Percentiles rank a stretch among this genome's conserved stretches.
phyloP scores from a whole-genome alignment of 2,888 invertebrate species.

The Laspeyria flexula region DNA sequence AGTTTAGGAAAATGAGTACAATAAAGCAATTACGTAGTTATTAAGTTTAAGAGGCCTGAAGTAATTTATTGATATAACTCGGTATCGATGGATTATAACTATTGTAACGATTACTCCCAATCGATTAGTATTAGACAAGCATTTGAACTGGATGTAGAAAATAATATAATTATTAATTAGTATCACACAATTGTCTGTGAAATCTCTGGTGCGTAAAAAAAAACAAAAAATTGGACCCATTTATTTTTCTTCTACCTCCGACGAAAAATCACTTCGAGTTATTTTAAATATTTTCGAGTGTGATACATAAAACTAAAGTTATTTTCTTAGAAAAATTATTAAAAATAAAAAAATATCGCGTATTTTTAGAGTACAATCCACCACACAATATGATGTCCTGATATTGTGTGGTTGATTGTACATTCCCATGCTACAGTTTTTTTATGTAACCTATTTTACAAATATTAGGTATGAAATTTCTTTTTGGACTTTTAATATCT shows the following conservation, averaged over 20 bases:
- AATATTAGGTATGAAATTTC: conserved; percentile 36
- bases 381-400: not conserved
- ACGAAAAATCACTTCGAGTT: conserved; percentile 7
- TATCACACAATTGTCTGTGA: conserved; percentile 14
- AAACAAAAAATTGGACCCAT: conserved; percentile 7
- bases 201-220: conserved; percentile 26
- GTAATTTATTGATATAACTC: conserved; percentile 57
- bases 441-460: conserved; percentile 20
- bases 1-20: conserved; percentile 73
- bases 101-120: conserved; percentile 32
- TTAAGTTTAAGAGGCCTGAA: conserved; percentile 60
- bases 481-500: conserved; percentile 14
- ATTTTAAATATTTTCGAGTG: conserved; percentile 21
- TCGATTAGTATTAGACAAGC: conserved; percentile 42
- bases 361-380: conserved; percentile 15
- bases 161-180: conserved; percentile 22
- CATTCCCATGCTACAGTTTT: conserved; percentile 13
- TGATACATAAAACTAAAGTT: conserved; percentile 31
- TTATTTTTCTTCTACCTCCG: conserved; percentile 26
- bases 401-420: conserved; percentile 10
- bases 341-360: conserved; percentile 10
- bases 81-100: conserved; percentile 41
- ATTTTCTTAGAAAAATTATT: conserved; percentile 39
- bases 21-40: conserved; percentile 67
- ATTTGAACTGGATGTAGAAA: conserved; percentile 39